phyloP scores from a whole-genome alignment of 1,140 invertebrate genomes.

The Panagrolaimus sp. region DNA sequence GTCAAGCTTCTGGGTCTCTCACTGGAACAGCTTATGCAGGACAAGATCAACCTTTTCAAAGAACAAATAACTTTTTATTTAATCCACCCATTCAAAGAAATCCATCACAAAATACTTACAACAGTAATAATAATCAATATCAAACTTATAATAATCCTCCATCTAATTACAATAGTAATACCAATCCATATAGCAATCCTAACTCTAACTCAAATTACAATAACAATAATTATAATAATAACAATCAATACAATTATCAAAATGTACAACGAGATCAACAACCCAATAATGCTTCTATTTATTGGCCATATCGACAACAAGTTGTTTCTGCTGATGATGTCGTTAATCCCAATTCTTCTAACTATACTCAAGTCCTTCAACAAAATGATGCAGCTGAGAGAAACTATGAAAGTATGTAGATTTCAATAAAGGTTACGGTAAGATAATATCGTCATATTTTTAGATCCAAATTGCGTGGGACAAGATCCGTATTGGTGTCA shows the following conservation, averaged over 20 bases:
- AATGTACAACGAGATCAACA: too few species aligned
- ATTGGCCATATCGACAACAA: conserved; percentile 11
- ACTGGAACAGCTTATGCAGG: conserved; percentile 19
- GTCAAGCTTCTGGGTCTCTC: background rate
- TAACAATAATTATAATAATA: background rate
- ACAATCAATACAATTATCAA: background rate
- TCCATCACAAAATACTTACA: background rate
- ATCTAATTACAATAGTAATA: conserved; percentile 17
- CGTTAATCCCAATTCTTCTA: background rate
- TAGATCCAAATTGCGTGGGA: conserved; percentile 23
- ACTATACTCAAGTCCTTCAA: conserved; percentile 14
- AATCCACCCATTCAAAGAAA: background rate
- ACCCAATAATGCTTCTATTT: too few species aligned
- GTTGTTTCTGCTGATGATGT: background rate
- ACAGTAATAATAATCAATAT: background rate
- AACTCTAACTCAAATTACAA: background rate
- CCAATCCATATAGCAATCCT: background rate
- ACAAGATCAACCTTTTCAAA: conserved; percentile 16
- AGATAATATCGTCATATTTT: background rate
- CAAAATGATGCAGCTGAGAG: conserved; percentile 1
- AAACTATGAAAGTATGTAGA: background rate
- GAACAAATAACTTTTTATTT: background rate
- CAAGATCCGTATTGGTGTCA: conserved; percentile 21
- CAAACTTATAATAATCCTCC: background rate
- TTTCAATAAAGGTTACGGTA: too few species aligned